Evolutionary conservation across 2,797 vertebrate species (phyloP), one percentile per base, ranked within the genome.

Genomic region (Phoebastria nigripes): DNA sequence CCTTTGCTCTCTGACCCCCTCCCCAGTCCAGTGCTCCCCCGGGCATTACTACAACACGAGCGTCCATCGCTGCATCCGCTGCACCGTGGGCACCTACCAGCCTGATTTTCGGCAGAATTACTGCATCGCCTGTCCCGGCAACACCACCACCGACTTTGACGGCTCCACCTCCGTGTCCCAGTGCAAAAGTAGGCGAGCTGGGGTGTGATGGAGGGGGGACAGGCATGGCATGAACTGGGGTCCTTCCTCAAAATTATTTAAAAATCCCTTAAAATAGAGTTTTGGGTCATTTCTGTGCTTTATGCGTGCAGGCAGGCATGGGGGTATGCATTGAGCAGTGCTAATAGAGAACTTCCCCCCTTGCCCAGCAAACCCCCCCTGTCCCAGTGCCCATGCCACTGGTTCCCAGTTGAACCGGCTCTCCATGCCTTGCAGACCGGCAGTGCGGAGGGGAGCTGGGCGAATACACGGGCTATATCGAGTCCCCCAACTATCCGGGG

Each of bases 401-500:
- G 28, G 31, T 22, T 87, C 73, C 91, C 89, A 62, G 63, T 2
- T 44, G n/a, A 39, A 51, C n/a, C 0, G 0, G 26, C 39, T 82
- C 6, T 66, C 55, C 21, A 1, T 80, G 35, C 95, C 76, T 92
- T 97, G 74, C 97, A 99, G 99, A 99, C 97, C 98, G 99, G 86
- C 99, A 99, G 93, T 99, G 99, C 44, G 99, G 99, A 15, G 99
- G 99, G 35, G 99, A 99, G 97, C 98, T 99, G 97, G 99, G 99
- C 3, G 99, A 99, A 92, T 99, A 99, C 97, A 99, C 99, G 33
- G 99, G 99, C 85, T 99, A 99, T 96, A 99, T 99, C 35, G 99
- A 99, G 98, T 99, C 99, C 52, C 99, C 99, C 72, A 99, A 99
- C 98, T 99, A 99, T 95, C 99, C 99, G 0, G 99, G 99, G 65